phyloP scores from a whole-genome alignment of 1,140 invertebrate genomes.

The Procambarus virginalis region DNA sequence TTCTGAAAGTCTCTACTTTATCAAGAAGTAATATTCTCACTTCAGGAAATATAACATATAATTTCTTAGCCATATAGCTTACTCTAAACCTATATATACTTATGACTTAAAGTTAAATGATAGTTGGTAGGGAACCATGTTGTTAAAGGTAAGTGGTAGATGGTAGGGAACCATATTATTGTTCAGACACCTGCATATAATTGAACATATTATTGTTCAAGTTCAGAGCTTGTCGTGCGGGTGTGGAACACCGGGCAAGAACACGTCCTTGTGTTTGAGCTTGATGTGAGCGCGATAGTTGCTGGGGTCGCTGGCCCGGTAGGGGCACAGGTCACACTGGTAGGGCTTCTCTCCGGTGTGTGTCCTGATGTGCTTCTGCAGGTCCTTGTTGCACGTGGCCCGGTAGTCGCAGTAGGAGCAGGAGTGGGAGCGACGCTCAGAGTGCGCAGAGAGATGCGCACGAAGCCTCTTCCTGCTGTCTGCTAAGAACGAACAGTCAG shows the following conservation, averaged over 20 bases:
- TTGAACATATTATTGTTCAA: too few relatives aligned
- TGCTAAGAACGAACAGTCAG: slow-evolving; percentile 46
- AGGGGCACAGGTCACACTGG: slow-evolving; percentile 57
- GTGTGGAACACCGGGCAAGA: neutral
- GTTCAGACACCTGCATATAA: too few relatives aligned
- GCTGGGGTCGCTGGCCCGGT: slow-evolving; percentile 54
- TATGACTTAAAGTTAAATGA: too few relatives aligned
- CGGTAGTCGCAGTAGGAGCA: slow-evolving; percentile 60
- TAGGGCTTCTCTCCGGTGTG: slow-evolving; percentile 61
- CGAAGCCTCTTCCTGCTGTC: slow-evolving; percentile 41
- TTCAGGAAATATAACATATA: too few relatives aligned
- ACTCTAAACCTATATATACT: too few relatives aligned
- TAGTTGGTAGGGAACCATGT: too few relatives aligned
- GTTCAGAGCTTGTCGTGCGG: neutral
- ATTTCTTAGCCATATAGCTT: too few relatives aligned
- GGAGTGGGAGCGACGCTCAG: slow-evolving; percentile 37
- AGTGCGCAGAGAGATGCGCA: slow-evolving; percentile 37
- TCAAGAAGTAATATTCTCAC: too few relatives aligned
- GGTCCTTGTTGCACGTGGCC: slow-evolving; percentile 56
- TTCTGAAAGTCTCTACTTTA: too few relatives aligned
- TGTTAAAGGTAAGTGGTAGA: too few relatives aligned
- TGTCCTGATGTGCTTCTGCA: slow-evolving; percentile 57
- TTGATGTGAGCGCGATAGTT: slow-evolving; percentile 58
- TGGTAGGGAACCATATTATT: too few relatives aligned
- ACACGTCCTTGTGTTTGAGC: slow-evolving; percentile 28